Evolutionary conservation across 2,888 invertebrate species (phyloP), one percentile per base, ranked within the genome.

Genomic region (Drosophila recens): DNA sequence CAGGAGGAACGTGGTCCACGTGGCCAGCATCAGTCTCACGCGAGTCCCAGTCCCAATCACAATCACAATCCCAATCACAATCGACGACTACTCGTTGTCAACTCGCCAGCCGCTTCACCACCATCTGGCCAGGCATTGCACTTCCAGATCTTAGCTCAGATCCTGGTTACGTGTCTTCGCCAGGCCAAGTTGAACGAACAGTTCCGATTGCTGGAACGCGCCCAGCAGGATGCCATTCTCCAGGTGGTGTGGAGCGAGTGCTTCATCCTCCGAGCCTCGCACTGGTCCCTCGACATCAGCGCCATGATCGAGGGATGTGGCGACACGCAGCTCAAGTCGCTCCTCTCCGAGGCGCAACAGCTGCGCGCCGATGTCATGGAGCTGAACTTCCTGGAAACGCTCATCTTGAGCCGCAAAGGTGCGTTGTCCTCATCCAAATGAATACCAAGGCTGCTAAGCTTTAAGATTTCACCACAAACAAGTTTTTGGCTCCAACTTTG

Each of bases 1-100:
- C 97, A 97, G 93, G 96, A 96, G 90, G 97, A 97, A 91, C 93
- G 97, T 61, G 97, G 97, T 0, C 97, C 97, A 0, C 93, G 97
- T 4, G 74, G 77, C 54, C 82, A 84, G 13, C 82, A 20, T 20
- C 20, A 70, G 17, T 13, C 74, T 8, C 62, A 54, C 3, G 10
- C 23, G 10, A 17, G 11, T 17, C 38, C 33, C 3, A 27, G 2
- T 34, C 30, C 11, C 4, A 34, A 11, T 13, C 0, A n/a, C 27
- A 27, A 17, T 20, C 9, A 2, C 15, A 17, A 17, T 17, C 17
- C 42, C 23, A n/a, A 33, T 6, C 45, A 43, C 10, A 53, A 43
- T 48, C 66, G 51, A 9, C 45, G 71, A 1, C 10, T 64, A 2
- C 5, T 64, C 58, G n/a, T 17, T 13, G 15, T n/a, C 1, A 27